Percentiles rank a stretch among this genome's conserved stretches.
phyloP scores from a whole-genome alignment of 2,888 invertebrate genomes.

The Drosophila histrio region DNA sequence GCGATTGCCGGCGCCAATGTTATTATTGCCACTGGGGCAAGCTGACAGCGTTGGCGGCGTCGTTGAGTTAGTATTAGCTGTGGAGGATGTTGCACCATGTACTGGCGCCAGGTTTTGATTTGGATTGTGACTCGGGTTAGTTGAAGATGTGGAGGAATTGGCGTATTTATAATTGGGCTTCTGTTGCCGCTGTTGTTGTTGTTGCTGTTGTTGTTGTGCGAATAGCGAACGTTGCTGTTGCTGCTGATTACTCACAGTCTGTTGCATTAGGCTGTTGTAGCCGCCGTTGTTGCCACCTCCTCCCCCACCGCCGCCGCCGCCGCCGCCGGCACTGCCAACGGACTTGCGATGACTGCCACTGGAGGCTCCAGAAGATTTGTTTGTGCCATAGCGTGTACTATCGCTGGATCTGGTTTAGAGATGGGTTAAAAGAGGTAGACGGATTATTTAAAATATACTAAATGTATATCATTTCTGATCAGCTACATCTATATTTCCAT shows the following conservation, averaged over 20 bases:
- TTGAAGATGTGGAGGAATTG: conserved; percentile 58
- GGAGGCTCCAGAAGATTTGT: conserved; percentile 84
- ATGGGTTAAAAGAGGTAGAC: neutral
- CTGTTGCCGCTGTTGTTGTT: conserved; percentile 67
- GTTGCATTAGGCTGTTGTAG: conserved; percentile 83
- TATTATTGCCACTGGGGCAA: conserved; percentile 21
- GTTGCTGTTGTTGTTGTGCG: conserved; percentile 79
- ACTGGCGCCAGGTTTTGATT: conserved; percentile 76
- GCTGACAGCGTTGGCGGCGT: conserved; percentile 19
- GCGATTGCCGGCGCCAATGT: conserved; percentile 72
- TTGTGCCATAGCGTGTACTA: conserved; percentile 86
- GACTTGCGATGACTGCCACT: conserved; percentile 84
- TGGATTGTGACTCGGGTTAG: conserved; percentile 68
- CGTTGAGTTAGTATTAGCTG: conserved; percentile 54
- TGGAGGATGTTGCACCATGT: conserved; percentile 61
- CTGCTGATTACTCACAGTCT: conserved; percentile 84
- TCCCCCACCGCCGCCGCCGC: conserved; percentile 63
- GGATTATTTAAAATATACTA: too few relatives aligned
- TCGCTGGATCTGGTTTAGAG: conserved; percentile 85
- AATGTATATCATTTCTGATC: too few relatives aligned
- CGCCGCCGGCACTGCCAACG: conserved; percentile 74
- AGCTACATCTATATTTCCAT: too few relatives aligned
- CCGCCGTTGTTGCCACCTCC: conserved; percentile 53
- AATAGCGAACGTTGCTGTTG: conserved; percentile 80
- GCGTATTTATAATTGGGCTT: conserved; percentile 79